Base-by-base conservation (phyloP, 1,140 invertebrate genomes). In the Gryllus bimaculatus region DNA sequence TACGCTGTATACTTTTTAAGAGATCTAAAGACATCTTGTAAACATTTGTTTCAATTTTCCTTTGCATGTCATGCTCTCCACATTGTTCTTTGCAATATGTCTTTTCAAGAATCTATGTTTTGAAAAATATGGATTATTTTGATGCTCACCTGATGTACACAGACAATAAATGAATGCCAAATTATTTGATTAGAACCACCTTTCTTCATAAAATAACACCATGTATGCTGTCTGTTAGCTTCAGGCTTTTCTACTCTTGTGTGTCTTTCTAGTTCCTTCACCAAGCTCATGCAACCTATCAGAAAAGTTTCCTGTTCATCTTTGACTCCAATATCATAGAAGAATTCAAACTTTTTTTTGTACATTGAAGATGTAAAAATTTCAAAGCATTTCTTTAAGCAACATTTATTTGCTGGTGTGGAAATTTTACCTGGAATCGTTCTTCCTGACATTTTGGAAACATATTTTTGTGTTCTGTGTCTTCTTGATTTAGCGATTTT, bases 41-140 rank as follows among this genome's bases (percentile, higher is more conserved):
- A 73, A 73, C 66, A 73, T 73, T n/a, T 73, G 66, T 73, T 73
- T 73, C 66, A 73, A 73, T 73, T 73, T 73, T 73, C n/a, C 66
- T 73, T 6, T 73, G 66, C n/a, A 73, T 39, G 66, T 6, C 13
- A n/a, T 73, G 1, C 66, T 15, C 6, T 73, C 66, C n/a, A 73
- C 66, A 6, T 73, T 73, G 13, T 73, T 73, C 13, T n/a, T 15
- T 13, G 26, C 1, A n/a, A 6, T 13, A 6, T 13, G 66, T 73
- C 66, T 73, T 73, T 73, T 73, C n/a, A n/a, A 6, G 66, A 73
- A 73, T 73, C 1, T 73, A 3, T 73, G n/a, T 73, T 73, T 73
- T 73, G 66, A 1, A 73, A 73, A 73, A 73, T 13, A 13, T 6
- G 66, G n/a, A 73, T 73, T 73, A 1, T 13, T 73, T 73, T 73